Conservation (phyloP, 92 coral and sea anemone species). For the Galaxea fascicularis region DNA sequence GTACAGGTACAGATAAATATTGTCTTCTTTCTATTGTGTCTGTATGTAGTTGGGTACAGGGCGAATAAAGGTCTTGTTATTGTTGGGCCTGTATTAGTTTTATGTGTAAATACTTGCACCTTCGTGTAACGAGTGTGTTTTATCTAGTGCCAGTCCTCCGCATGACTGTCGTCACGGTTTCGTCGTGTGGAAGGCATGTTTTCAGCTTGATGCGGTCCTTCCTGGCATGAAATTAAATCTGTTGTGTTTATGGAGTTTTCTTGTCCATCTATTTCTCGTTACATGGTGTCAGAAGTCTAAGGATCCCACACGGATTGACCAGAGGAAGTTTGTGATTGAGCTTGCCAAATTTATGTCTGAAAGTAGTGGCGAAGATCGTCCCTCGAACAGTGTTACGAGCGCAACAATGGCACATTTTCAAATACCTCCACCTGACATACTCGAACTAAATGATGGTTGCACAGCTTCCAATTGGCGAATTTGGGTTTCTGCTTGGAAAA, state of each 20-base stretch:
- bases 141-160: no score
- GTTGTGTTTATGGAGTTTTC: background rate
- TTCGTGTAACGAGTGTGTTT: no score
- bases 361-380: background rate
- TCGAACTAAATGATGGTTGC: slow-evolving; percentile 24
- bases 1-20: no score
- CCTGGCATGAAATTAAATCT: no score
- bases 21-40: no score
- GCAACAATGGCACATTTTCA: slow-evolving; percentile 55
- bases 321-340: background rate
- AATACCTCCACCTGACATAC: slow-evolving; percentile 62
- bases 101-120: no score
- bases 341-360: slow-evolving; percentile 7
- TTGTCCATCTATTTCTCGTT: slow-evolving; percentile 1
- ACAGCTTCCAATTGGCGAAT: slow-evolving; percentile 30
- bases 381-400: background rate
- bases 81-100: no score
- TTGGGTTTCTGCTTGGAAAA: slow-evolving; percentile 43
- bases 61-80: no score
- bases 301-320: background rate
- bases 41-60: no score
- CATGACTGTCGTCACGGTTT: no score
- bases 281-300: slow-evolving; percentile 20
- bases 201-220: no score
- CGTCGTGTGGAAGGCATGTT: no score